Percentiles rank a stretch among this genome's conserved stretches.
phyloP scores from a whole-genome alignment of 2,113 vertebrate species.

The pig (Sus scrofa) region DNA sequence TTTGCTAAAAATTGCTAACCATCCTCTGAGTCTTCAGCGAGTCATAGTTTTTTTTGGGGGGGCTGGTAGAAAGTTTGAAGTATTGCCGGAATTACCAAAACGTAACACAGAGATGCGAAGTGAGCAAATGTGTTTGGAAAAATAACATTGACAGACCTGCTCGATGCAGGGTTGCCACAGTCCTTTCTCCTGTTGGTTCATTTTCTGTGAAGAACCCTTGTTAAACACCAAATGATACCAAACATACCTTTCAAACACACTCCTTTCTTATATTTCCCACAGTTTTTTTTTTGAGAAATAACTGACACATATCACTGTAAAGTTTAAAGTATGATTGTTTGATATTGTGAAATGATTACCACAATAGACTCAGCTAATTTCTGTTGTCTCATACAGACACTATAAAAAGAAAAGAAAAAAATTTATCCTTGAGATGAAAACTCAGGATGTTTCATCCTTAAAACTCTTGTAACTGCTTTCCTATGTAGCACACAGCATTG shows the following conservation, averaged over 20 bases:
- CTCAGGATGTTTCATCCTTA: too few species aligned
- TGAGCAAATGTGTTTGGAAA: not conserved
- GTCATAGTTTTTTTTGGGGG: not conserved
- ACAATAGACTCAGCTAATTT: not conserved
- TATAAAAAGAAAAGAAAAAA: not conserved
- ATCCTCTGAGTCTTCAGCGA: not conserved
- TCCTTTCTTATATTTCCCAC: not conserved
- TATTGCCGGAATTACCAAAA: not conserved
- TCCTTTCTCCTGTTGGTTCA: not conserved
- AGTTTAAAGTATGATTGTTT: not conserved
- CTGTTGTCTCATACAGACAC: not conserved
- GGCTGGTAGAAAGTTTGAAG: not conserved
- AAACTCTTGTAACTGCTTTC: not conserved
- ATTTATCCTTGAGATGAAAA: not conserved
- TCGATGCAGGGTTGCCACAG: not conserved
- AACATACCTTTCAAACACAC: not conserved
- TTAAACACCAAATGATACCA: not conserved
- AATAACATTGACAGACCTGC: not conserved
- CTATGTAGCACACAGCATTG: not conserved
- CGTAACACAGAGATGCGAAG: not conserved
- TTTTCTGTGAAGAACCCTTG: not conserved
- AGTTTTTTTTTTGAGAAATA: not conserved
- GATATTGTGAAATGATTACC: not conserved
- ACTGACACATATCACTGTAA: not conserved
- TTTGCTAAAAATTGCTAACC: not conserved